Evolutionary conservation across 2,888 invertebrate species (phyloP).

Genomic region (Criorhina ranunculi): DNA sequence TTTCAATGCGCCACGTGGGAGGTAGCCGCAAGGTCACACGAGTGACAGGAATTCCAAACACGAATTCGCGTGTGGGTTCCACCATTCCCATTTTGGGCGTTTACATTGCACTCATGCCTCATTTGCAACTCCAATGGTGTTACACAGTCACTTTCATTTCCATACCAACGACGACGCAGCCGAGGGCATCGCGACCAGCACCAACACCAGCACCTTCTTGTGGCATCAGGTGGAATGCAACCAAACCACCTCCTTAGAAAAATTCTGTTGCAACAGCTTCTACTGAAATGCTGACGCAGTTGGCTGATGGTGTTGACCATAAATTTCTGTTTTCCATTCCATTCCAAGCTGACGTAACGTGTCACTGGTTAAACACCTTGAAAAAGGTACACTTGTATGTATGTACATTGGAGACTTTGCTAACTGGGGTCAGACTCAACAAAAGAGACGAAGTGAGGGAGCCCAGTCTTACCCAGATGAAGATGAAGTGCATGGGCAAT

Average conservation of each 20-base stretch:
- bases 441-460: constrained; percentile 22
- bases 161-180: constrained; percentile 18
- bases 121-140: constrained; percentile 57
- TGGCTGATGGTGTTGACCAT: constrained; percentile 48
- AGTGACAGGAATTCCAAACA: constrained; percentile 38
- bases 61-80: constrained; percentile 58
- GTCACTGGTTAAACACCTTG: constrained; percentile 65
- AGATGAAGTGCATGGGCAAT: constrained; percentile 74
- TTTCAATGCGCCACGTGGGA: constrained; percentile 49
- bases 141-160: constrained; percentile 73
- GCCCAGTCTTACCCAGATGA: constrained; percentile 50
- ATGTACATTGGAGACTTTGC: neutral
- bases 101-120: constrained; percentile 50
- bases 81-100: constrained; percentile 51
- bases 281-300: constrained; percentile 51
- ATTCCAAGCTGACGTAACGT: constrained; percentile 59
- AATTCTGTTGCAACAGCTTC: constrained; percentile 15
- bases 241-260: constrained; percentile 64
- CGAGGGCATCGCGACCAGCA: constrained; percentile 27
- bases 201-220: constrained; percentile 41
- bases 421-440: constrained; percentile 6
- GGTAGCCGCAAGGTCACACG: constrained; percentile 56
- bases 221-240: constrained; percentile 70
- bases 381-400: constrained; percentile 22
- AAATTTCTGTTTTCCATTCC: constrained; percentile 37